phyloP scores from a whole-genome alignment of 2,888 invertebrate species.

The Lasioglossum figueresi region DNA sequence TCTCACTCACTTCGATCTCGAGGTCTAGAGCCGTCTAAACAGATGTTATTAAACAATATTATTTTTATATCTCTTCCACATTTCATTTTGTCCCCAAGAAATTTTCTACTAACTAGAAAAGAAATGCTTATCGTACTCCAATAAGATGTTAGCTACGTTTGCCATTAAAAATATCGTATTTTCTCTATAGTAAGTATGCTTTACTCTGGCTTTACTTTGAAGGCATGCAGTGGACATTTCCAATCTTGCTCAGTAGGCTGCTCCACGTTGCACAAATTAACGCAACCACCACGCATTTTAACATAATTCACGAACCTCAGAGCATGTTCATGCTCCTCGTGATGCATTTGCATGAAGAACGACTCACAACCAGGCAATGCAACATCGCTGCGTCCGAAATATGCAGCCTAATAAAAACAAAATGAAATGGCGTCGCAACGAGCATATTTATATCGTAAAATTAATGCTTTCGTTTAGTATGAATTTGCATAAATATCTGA shows the following conservation, averaged over 20 bases:
- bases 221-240: constrained; percentile 82
- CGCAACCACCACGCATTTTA: constrained; percentile 84
- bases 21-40: constrained; percentile 72
- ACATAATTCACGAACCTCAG: constrained; percentile 84
- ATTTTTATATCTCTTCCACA: neutral
- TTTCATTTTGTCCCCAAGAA: neutral
- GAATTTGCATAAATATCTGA: neutral
- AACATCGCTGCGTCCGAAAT: constrained; percentile 84
- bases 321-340: constrained; percentile 85
- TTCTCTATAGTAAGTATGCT: constrained; percentile 41
- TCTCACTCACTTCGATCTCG: constrained; percentile 79
- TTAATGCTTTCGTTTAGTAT: neutral
- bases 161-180: neutral
- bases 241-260: constrained; percentile 81
- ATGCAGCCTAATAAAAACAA: constrained; percentile 73
- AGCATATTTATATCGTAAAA: neutral
- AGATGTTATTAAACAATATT: neutral
- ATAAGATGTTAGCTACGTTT: neutral
- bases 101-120: neutral
- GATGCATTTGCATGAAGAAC: constrained; percentile 85
- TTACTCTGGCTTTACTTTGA: constrained; percentile 80
- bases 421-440: neutral
- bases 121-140: neutral
- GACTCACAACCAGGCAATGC: constrained; percentile 83
- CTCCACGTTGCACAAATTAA: constrained; percentile 78